Conservation (phyloP, 2,113 vertebrate genomes). For the Alaudala cheleensis region DNA sequence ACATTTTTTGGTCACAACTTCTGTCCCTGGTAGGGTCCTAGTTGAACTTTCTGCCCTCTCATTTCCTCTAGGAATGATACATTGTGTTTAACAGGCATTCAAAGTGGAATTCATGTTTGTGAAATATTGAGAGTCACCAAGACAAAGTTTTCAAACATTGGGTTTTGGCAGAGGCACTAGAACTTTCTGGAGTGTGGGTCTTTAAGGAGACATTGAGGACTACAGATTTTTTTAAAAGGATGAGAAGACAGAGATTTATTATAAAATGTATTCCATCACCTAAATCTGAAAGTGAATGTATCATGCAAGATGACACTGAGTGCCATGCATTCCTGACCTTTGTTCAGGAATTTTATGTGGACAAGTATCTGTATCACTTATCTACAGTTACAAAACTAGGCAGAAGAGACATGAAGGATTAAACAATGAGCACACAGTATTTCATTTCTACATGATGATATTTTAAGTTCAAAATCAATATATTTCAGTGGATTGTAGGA, state of each 20-base stretch:
- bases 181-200: neutral
- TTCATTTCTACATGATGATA: neutral
- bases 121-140: neutral
- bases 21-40: neutral
- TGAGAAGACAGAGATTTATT: neutral
- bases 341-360: neutral
- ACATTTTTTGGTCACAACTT: neutral
- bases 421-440: neutral
- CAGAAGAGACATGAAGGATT: neutral
- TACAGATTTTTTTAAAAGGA: neutral
- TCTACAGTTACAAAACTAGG: neutral
- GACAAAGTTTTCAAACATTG: neutral
- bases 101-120: neutral
- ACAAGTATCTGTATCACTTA: neutral
- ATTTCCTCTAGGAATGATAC: neutral
- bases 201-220: neutral
- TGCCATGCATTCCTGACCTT: neutral
- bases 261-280: neutral
- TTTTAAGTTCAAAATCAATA: constrained; percentile 5
- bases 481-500: neutral
- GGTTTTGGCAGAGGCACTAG: neutral
- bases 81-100: neutral
- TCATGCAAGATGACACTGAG: neutral
- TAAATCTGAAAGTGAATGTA: neutral
- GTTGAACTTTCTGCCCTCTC: neutral